phyloP scores from a whole-genome alignment of 2,113 vertebrate genomes.

The Craseonycteris thonglongyai region DNA sequence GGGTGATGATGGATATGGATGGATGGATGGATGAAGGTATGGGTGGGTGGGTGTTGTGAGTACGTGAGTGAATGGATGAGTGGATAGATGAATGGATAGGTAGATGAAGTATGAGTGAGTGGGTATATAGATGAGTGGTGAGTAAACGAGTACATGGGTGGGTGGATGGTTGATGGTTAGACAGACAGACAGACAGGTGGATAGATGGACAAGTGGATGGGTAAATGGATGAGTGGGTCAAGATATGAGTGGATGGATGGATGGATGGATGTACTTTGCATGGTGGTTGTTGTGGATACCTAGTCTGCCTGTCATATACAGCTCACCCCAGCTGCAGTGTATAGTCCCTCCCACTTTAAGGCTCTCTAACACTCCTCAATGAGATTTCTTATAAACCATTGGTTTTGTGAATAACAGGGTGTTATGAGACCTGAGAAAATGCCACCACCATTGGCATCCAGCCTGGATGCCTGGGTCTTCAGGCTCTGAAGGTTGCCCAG shows the following conservation, averaged over 20 bases:
- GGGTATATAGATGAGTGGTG: background rate
- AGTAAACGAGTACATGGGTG: too few species aligned
- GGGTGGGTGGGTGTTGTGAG: background rate
- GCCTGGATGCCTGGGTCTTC: background rate
- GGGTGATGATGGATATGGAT: background rate
- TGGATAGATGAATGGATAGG: rapidly evolving
- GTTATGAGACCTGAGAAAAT: rapidly evolving
- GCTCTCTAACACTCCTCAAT: rapidly evolving
- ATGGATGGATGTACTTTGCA: rapidly evolving
- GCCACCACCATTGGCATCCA: rapidly evolving
- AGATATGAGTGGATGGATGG: too few species aligned
- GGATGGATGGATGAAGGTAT: rapidly evolving
- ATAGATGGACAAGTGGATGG: background rate
- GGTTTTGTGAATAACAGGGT: background rate
- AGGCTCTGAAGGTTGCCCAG: background rate
- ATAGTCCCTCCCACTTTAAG: background rate
- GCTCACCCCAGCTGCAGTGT: background rate
- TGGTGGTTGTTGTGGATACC: background rate
- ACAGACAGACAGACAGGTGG: too few species aligned
- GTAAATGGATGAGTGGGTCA: too few species aligned
- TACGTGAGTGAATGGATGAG: too few species aligned
- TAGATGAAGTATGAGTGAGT: background rate
- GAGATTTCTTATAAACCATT: background rate
- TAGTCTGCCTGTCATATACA: background rate
- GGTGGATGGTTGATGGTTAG: too few species aligned